These are phyloP conservation scores for Lonchura striata DNA, from an alignment of 2,113 vertebrate genomes.

Conservation along the genomic window DNA sequence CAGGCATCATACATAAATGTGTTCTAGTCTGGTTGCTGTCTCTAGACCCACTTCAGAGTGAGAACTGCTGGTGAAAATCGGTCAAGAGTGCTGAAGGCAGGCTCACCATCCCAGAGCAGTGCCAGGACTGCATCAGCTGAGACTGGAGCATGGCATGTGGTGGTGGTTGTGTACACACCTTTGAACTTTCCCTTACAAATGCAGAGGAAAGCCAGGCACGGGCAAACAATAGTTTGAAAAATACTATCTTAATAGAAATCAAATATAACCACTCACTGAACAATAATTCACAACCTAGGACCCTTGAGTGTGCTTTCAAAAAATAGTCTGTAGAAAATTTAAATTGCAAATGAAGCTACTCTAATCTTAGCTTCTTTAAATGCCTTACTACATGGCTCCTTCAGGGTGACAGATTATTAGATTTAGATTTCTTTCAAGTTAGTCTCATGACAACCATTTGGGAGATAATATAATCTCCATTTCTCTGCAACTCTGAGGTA, in stretches of 20 bases:
- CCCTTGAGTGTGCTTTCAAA: neutral
- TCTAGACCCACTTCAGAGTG: neutral
- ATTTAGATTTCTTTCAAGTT: conserved; percentile 30
- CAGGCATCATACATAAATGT: neutral
- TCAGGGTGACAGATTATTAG: conserved; percentile 30
- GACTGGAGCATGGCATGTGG: fast-evolving
- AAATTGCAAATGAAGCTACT: conserved; percentile 39
- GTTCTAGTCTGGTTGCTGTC: neutral
- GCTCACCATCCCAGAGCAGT: fast-evolving
- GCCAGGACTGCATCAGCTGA: neutral
- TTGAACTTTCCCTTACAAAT: neutral
- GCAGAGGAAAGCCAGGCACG: neutral
- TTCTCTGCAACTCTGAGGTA: neutral
- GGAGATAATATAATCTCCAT: neutral
- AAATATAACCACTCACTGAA: neutral
- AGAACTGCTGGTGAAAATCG: neutral
- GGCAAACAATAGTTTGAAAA: neutral
- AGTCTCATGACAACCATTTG: conserved; percentile 44
- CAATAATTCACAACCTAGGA: neutral
- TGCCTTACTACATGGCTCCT: conserved; percentile 46
- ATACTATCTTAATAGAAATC: neutral
- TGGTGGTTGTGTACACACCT: neutral
- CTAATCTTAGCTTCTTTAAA: conserved; percentile 46
- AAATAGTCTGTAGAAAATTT: neutral
- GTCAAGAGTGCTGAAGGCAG: neutral